Base-by-base conservation (phyloP, 2,797 vertebrate species). In the Epinephelus coioides region DNA sequence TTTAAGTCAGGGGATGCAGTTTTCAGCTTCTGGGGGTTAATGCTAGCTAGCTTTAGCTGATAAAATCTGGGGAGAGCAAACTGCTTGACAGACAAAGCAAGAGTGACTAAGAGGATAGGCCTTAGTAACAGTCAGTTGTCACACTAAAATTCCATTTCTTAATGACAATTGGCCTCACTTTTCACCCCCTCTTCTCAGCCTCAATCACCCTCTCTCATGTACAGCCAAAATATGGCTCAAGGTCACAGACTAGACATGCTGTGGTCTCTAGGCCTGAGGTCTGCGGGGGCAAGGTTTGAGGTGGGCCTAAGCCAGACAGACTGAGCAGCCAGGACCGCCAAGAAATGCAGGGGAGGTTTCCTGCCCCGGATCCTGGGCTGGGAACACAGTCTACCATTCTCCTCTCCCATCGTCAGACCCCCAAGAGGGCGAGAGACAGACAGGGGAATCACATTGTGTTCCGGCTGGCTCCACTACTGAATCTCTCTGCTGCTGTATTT, bases 321-420 rank as follows among this genome's bases (percentile, higher is more conserved):
- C 63, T 51, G 63, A 75, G 78, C 73, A 77, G 79, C 72, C 68
- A 86, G 76, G 90, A 92, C 84, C 60, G 47, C 92, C 94, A 89
- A 93, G 88, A 94, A 93, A 93, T 95, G 94, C 93, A 94, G 91
- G 91, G 95, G 95, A 96, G 95, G 94, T 87, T 96, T 95, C 94
- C 94, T 95, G 87, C 87, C 71, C 79, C 73, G 75, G 88, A 91
- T 87, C 71, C 84, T 76, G 85, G 91, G 82, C 81, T 88, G 90
- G 94, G 94, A 96, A 95, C 94, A 94, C 69, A 67, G 85, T 83
- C 88, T 93, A 85, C 88, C 88, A 64, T 56, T 76, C 74, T 79
- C 87, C 80, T 91, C 84, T 89, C 82, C 84, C 87, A 87, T 86
- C 81, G 78, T 66, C 55, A 78, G 77, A 81, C 81, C 87, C 90